These are phyloP conservation scores for Scaeva pyrastri DNA, from an alignment of 2,888 invertebrate species.

Conservation along the genomic window DNA sequence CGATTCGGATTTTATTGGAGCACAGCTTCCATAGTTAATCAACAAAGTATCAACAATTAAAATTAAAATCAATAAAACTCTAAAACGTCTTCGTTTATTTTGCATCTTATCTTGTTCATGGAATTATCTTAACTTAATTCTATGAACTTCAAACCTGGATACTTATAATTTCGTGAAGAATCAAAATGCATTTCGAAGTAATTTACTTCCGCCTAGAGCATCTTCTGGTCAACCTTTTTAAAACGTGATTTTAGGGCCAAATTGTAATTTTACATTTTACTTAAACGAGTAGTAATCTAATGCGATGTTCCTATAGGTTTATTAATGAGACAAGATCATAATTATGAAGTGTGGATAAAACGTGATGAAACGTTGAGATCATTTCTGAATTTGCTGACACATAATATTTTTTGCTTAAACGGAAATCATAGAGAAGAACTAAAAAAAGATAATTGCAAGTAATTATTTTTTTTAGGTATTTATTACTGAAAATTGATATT, in stretches of 20 bases:
- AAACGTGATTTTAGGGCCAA: slow-evolving; percentile 50
- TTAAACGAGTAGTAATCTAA: slow-evolving; percentile 49
- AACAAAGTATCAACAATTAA: slow-evolving; percentile 6
- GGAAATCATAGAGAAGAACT: not conserved
- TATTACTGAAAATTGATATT: not conserved
- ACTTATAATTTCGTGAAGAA: slow-evolving; percentile 47
- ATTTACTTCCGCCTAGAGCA: slow-evolving; percentile 34
- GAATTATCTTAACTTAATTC: slow-evolving; percentile 28
- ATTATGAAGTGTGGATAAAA: slow-evolving; percentile 11
- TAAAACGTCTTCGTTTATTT: not conserved
- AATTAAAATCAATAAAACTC: slow-evolving; percentile 13
- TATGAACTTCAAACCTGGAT: slow-evolving; percentile 8
- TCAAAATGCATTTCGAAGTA: not conserved
- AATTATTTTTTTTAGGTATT: not conserved
- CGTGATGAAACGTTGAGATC: slow-evolving; percentile 35
- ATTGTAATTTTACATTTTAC: not conserved
- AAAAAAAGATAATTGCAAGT: not conserved
- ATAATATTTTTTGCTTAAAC: slow-evolving; percentile 20
- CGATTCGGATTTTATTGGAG: not conserved
- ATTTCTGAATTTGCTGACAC: slow-evolving; percentile 27
- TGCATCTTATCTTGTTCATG: slow-evolving; percentile 37
- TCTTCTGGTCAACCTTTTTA: slow-evolving; percentile 35
- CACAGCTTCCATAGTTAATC: slow-evolving; percentile 14
- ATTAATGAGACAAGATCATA: not conserved
- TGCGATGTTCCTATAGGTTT: not conserved